A percentile compares a stretch with the other conserved stretches of the same genome.
phyloP scores from a whole-genome alignment of 2,113 vertebrate species.

The Tragelaphus buxtoni region DNA sequence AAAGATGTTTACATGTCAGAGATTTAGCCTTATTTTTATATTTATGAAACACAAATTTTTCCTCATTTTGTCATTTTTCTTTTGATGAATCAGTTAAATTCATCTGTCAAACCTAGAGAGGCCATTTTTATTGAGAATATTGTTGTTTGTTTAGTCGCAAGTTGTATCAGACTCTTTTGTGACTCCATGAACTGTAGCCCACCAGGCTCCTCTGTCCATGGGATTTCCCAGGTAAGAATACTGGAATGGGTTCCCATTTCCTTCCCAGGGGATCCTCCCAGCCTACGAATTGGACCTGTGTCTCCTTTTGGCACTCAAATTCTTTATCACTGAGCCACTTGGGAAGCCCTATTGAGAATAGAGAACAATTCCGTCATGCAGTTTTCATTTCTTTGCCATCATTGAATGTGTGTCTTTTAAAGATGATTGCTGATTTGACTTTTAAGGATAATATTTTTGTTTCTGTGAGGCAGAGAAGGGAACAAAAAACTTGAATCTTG shows the following conservation, averaged over 20 bases:
- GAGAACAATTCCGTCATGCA: accelerated
- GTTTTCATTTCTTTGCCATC: background rate
- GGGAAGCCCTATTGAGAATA: background rate
- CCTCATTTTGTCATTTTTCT: background rate
- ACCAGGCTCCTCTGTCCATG: background rate
- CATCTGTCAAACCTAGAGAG: background rate
- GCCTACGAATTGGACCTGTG: accelerated
- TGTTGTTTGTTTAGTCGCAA: background rate
- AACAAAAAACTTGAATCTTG: background rate
- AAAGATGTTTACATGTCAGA: background rate
- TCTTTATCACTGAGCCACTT: background rate
- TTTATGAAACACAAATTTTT: background rate
- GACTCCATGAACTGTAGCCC: background rate
- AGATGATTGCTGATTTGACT: background rate
- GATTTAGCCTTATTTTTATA: background rate
- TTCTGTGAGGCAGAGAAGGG: background rate
- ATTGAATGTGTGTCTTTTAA: background rate
- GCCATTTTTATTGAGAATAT: background rate
- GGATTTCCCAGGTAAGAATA: background rate
- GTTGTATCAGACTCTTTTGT: background rate
- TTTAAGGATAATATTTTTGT: background rate
- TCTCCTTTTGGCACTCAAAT: background rate
- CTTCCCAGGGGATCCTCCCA: background rate
- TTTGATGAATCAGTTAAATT: background rate
- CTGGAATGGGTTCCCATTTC: background rate